Conservation (phyloP, 2,797 vertebrate genomes). For the Botia kubotai region DNA sequence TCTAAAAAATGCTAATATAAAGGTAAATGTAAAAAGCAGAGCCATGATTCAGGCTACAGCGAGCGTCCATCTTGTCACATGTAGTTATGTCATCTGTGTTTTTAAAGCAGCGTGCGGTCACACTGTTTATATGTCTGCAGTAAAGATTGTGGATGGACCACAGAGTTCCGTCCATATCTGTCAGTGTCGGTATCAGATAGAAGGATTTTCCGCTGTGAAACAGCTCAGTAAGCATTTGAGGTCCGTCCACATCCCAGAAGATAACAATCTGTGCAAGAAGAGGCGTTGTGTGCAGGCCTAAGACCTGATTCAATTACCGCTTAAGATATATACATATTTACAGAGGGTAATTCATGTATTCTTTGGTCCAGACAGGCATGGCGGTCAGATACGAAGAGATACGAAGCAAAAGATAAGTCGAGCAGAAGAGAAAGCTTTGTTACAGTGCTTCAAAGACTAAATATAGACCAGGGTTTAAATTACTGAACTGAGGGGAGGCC, state of each 20-base stretch:
- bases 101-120: not conserved
- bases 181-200: slow-evolving; percentile 8
- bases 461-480: slow-evolving; percentile 26
- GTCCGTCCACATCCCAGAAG: slow-evolving; percentile 23
- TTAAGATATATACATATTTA: slow-evolving; percentile 11
- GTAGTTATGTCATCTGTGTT: not conserved
- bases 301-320: slow-evolving; percentile 30
- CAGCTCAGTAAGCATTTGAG: slow-evolving; percentile 20
- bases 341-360: not conserved
- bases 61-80: not conserved
- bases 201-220: slow-evolving; percentile 20
- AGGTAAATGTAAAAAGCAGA: not conserved
- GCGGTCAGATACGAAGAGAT: slow-evolving; percentile 11
- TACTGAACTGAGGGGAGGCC: not conserved
- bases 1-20: not conserved
- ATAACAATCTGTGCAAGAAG: slow-evolving; percentile 43
- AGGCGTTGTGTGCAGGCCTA: not conserved
- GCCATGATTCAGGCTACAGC: not conserved
- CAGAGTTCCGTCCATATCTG: slow-evolving; percentile 23
- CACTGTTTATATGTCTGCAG: not conserved
- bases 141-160: not conserved
- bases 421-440: slow-evolving; percentile 7
- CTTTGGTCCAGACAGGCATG: not conserved
- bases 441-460: slow-evolving; percentile 3
- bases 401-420: slow-evolving; percentile 14